A percentile compares a stretch with the other conserved stretches of the same genome.
Evolutionary conservation across 2,888 invertebrate species (phyloP).

Genomic region (Ametastegia equiseti): DNA sequence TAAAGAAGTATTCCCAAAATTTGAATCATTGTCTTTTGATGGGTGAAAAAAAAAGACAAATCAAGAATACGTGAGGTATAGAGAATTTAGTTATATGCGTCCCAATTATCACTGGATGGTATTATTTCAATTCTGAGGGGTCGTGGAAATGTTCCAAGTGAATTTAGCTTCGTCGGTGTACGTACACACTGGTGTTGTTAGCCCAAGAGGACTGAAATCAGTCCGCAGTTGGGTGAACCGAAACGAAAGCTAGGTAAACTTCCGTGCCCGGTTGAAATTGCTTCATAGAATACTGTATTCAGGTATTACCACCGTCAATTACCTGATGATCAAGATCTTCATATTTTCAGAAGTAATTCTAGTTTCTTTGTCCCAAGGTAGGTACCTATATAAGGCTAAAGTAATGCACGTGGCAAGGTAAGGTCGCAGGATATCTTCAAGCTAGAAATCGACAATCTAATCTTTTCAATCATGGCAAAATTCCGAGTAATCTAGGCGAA

Average conservation of each 20-base stretch:
- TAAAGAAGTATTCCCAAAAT: no score
- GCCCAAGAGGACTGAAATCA: background rate
- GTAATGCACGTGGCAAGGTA: background rate
- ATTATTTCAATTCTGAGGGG: conserved; percentile 1
- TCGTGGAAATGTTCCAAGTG: background rate
- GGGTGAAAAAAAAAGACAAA: no score
- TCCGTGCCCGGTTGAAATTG: conserved; percentile 21
- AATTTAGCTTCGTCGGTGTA: background rate
- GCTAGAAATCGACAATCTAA: background rate
- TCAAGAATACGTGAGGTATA: background rate
- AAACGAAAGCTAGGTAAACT: conserved; percentile 9
- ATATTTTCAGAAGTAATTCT: background rate
- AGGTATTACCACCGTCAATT: background rate
- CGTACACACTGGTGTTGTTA: background rate
- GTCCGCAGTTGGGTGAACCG: background rate
- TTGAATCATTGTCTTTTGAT: no score
- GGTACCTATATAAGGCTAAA: background rate
- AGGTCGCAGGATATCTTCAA: background rate
- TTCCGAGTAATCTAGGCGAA: background rate
- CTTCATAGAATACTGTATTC: conserved; percentile 5
- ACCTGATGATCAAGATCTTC: conserved; percentile 24
- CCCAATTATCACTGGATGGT: background rate
- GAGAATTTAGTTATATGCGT: background rate
- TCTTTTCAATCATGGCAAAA: background rate
- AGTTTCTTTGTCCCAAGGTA: conserved; percentile 3